phyloP scores from a whole-genome alignment of 2,113 vertebrate species.

The Eclectus roratus region DNA sequence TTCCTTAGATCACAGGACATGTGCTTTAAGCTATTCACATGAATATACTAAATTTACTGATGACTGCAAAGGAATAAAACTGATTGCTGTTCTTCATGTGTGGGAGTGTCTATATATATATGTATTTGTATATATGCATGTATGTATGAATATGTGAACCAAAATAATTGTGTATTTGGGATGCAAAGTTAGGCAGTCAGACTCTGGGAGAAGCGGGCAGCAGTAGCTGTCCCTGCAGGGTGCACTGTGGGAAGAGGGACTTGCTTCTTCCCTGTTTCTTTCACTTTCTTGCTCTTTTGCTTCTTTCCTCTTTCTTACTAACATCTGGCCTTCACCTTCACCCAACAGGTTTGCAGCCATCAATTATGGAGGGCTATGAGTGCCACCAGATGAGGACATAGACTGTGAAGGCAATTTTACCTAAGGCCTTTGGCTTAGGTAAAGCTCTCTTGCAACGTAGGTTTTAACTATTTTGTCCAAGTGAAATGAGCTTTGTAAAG shows the following conservation, averaged over 20 bases:
- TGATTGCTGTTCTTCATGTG: not conserved
- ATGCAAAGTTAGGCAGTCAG: not conserved
- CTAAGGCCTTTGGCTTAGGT: not conserved
- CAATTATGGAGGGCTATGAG: not conserved
- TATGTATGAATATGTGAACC: not conserved
- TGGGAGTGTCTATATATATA: not conserved
- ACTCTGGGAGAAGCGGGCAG: not conserved
- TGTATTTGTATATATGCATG: not conserved
- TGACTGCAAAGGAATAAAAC: conserved; percentile 40
- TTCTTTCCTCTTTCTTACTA: not conserved
- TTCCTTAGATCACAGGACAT: conserved; percentile 29
- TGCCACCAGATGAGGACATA: not conserved
- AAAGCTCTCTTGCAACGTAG: not conserved
- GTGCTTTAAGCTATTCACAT: conserved; percentile 54
- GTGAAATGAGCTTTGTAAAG: not conserved
- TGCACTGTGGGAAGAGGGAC: not conserved
- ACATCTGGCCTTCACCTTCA: not conserved
- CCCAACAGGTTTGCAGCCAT: not conserved
- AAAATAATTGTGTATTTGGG: conserved; percentile 27
- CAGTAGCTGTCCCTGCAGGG: not conserved
- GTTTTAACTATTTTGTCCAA: not conserved
- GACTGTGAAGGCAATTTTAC: not conserved
- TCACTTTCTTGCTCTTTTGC: not conserved
- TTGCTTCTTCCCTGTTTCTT: not conserved
- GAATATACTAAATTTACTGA: conserved; percentile 65